Percentiles rank a stretch among this genome's conserved stretches.
Evolutionary conservation across 2,888 invertebrate species (phyloP).

Genomic region (Heliconius charithonia): DNA sequence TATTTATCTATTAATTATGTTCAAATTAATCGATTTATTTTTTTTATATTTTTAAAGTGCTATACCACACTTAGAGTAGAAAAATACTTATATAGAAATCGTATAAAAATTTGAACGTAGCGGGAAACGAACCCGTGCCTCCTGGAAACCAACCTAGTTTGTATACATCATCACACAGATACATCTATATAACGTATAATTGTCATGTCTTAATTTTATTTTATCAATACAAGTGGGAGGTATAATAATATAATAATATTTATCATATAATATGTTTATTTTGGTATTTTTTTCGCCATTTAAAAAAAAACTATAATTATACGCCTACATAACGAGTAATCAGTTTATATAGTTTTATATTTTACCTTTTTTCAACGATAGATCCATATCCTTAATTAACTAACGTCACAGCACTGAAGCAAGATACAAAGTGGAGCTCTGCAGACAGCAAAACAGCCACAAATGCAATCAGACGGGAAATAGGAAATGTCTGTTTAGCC

Average conservation of each 20-base stretch:
- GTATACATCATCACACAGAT: too few relatives aligned
- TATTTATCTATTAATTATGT: background rate
- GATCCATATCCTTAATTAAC: conserved; percentile 23
- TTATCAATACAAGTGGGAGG: too few relatives aligned
- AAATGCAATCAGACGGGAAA: conserved; percentile 62
- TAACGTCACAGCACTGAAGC: conserved; percentile 34
- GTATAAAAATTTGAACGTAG: too few relatives aligned
- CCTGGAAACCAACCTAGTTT: too few relatives aligned
- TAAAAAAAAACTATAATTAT: background rate
- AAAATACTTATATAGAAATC: too few relatives aligned
- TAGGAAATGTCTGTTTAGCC: conserved; percentile 61
- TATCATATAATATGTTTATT: background rate
- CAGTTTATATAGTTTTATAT: background rate
- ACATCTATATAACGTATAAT: too few relatives aligned
- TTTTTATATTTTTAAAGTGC: too few relatives aligned
- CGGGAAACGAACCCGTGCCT: too few relatives aligned
- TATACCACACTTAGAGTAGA: too few relatives aligned
- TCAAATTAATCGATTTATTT: background rate
- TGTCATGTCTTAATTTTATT: too few relatives aligned
- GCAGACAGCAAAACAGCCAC: conserved; percentile 52
- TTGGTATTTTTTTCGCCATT: background rate
- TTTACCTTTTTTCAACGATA: background rate
- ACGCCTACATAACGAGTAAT: background rate
- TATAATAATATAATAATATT: too few relatives aligned
- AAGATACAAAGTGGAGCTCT: conserved; percentile 28